These are phyloP conservation scores for Mythimna loreyi DNA, from an alignment of 2,888 invertebrate genomes.

Conservation along the genomic window DNA sequence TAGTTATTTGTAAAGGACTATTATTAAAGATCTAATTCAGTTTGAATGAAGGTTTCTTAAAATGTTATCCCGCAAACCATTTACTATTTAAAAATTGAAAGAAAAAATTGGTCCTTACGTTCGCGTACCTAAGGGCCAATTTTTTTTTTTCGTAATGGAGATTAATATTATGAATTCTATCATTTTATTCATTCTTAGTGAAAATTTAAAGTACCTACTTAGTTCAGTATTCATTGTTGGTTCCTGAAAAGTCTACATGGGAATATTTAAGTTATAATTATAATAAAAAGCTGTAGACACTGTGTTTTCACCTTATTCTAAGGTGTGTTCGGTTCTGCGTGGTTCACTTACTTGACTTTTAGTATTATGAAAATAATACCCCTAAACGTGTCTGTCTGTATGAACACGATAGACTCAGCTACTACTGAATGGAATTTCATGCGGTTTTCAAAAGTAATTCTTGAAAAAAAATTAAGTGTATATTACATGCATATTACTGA, in stretches of 20 bases:
- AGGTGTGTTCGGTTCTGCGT: not conserved
- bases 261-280: not conserved
- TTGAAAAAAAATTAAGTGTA: too few relatives aligned
- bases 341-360: not conserved
- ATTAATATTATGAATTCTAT: not conserved
- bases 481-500: too few relatives aligned
- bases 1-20: conserved; percentile 40
- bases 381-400: too few relatives aligned
- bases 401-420: too few relatives aligned
- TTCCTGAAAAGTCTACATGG: not conserved
- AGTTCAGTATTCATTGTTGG: not conserved
- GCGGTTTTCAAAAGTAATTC: too few relatives aligned
- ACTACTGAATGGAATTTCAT: too few relatives aligned
- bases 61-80: conserved; percentile 9
- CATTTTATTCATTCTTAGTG: not conserved
- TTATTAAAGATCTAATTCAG: conserved; percentile 30
- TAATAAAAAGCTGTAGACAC: not conserved
- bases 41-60: not conserved
- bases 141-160: not conserved
- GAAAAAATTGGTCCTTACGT: not conserved
- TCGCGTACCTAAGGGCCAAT: too few relatives aligned
- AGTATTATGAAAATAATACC: too few relatives aligned
- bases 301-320: not conserved
- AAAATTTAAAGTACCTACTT: not conserved
- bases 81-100: not conserved